Base-by-base conservation (phyloP, 2,113 vertebrate genomes). In the Lates calcarifer region DNA sequence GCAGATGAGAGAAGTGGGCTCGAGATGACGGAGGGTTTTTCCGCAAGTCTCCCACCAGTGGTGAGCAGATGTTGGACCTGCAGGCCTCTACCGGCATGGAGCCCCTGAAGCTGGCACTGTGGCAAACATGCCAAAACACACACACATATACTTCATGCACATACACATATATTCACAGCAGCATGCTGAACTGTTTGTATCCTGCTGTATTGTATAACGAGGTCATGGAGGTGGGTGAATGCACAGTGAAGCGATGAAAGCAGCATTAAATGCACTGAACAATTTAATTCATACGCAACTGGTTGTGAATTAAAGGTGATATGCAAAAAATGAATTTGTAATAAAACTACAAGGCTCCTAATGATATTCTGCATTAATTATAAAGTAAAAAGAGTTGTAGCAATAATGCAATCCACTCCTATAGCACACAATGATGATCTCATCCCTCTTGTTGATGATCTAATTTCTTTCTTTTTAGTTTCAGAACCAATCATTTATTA, bases 1-100 rank as follows among this genome's bases (percentile, higher is more conserved):
- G 43, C 75, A 77, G 84, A 87, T 78, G 62, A 81, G 78, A 78
- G 35, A 61, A 88, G 58, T 41, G 43, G 51, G 71, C 31, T 56
- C 8, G 28, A 81, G 77, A 75, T n/a, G 2, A 75, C 26, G 2
- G 22, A 62, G 45, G 37, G 47, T 28, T 79, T 71, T 75, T 47
- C 71, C 41, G 10, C 49, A 49, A 8, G 7, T 77, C 65, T 84
- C 77, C 74, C 67, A 87, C 83, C 86, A 90, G 82, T 63, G 47
- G 82, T 66, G 88, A 92, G 85, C 93, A 93, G 92, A 92, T 92
- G 92, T 90, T 93, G 84, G 76, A 75, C 72, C 87, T 78, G 74
- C 85, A 92, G 88, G 90, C 81, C 45, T 70, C 71, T 8, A 82
- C 28, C 88, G 78, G 86, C 89, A 88, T 73, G 84, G 22, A 87